Base-by-base conservation (phyloP, 2,113 vertebrate genomes). In the Chionodraco myersi region DNA sequence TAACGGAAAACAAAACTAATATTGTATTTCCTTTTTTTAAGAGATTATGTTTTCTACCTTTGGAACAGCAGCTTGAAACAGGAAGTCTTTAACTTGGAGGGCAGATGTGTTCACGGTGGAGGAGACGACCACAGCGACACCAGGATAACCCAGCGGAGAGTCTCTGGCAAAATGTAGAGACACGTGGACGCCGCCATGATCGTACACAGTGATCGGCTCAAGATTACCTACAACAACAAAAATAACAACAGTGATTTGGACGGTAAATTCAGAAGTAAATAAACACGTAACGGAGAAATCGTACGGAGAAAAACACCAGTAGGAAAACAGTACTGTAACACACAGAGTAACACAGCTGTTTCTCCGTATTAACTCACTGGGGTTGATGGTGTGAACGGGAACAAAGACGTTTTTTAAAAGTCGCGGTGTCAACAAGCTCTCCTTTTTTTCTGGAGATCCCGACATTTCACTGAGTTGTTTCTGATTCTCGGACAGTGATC, bases 91-190 rank as follows among this genome's bases (percentile, higher is more conserved):
- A 23, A 97, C 90, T 0, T 90, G 84, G 2, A 96, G 89, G 0
- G 95, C 73, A 3, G 96, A 96, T 0, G 96, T 96, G 95, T 96
- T 98, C 67, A 97, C 95, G 44, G 95, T 93, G 61, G 96, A 97
- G 77, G 98, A 59, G 69, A 97, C 92, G 23, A 96, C 71, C 85
- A 97, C 96, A 6, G 94, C 94, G 14, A 96, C 94, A 0, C 90
- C 92, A 0, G 96, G 95, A 18, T 87, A 92, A 62, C 94, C 93
- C 0, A 91, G 86, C 1, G 91, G 95, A 0, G 91, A 78, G 0
- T 94, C 94, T 90, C 85, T 92, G 74, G 95, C 92, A 58, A 98
- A 97, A 92, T 97, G 96, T 11, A 98, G 95, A 53, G 96, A 94
- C 34, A 95, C 94, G 13, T 93, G 92, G 84, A 98, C 89, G 6